Conservation (phyloP, 2,113 vertebrate genomes). For the Paratilapia polleni region DNA sequence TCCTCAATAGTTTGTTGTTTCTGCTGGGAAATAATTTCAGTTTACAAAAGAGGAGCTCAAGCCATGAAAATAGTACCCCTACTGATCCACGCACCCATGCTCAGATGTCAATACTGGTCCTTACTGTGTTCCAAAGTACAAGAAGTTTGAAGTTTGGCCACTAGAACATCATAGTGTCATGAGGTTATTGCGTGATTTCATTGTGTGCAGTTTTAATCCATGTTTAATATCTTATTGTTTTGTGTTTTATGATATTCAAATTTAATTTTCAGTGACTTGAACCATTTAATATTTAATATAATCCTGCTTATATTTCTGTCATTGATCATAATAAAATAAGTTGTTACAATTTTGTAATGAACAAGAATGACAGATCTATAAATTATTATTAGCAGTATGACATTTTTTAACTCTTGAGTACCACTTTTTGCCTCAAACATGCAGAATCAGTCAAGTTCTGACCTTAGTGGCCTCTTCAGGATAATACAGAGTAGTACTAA, state of each 20-base stretch:
- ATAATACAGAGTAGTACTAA: not conserved
- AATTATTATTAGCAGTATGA: not conserved
- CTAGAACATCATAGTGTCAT: not conserved
- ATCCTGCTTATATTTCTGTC: not conserved
- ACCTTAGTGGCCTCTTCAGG: not conserved
- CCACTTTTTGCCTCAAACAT: not conserved
- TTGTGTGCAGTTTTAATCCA: not conserved
- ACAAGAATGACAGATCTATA: not conserved
- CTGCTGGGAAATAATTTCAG: conserved; percentile 1
- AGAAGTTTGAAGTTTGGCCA: not conserved
- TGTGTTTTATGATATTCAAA: not conserved
- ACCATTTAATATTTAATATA: not conserved
- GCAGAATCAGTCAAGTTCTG: not conserved
- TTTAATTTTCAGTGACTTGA: not conserved
- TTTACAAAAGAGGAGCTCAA: conserved; percentile 7
- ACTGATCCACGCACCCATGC: not conserved
- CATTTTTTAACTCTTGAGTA: not conserved
- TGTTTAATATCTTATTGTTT: no score
- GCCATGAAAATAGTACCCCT: not conserved
- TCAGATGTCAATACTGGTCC: not conserved
- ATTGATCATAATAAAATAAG: not conserved
- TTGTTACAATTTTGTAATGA: not conserved
- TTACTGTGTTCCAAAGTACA: not conserved
- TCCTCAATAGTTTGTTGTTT: conserved; percentile 54
- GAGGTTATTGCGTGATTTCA: not conserved